phyloP scores from a whole-genome alignment of 2,888 invertebrate genomes.

The Campoplex nolae region DNA sequence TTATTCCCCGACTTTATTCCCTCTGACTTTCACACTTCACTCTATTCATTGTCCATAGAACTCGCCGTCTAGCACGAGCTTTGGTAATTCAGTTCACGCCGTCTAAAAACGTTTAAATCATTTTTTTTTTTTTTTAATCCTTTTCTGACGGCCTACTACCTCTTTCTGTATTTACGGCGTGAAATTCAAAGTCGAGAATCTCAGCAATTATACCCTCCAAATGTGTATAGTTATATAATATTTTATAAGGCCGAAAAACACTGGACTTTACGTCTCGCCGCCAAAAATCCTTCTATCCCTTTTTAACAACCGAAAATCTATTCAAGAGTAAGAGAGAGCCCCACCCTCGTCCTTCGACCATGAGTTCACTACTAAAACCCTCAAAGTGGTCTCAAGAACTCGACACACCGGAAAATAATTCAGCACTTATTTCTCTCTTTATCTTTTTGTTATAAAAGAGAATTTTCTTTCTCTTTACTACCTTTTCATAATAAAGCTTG shows the following conservation, averaged over 20 bases:
- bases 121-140: neutral
- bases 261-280: slow-evolving; percentile 1
- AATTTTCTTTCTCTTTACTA: slow-evolving; percentile 8
- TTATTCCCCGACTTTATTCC: neutral
- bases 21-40: slow-evolving; percentile 24
- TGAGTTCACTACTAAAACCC: slow-evolving; percentile 30
- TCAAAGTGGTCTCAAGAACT: slow-evolving; percentile 61
- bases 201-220: neutral
- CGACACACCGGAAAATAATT: slow-evolving; percentile 63
- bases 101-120: slow-evolving; percentile 58
- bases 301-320: slow-evolving; percentile 41
- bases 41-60: slow-evolving; percentile 23
- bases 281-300: slow-evolving; percentile 45
- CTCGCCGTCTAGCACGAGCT: slow-evolving; percentile 28
- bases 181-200: neutral
- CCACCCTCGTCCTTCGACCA: neutral
- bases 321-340: slow-evolving; percentile 11
- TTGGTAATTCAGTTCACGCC: slow-evolving; percentile 55
- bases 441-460: slow-evolving; percentile 4
- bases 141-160: neutral
- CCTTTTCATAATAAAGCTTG: slow-evolving; percentile 16
- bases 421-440: slow-evolving; percentile 20
- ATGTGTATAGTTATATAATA: neutral
- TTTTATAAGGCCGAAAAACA: slow-evolving; percentile 18
- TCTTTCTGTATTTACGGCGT: neutral